Base-by-base conservation (phyloP, 2,113 vertebrate genomes). In the Apeltes quadracus region DNA sequence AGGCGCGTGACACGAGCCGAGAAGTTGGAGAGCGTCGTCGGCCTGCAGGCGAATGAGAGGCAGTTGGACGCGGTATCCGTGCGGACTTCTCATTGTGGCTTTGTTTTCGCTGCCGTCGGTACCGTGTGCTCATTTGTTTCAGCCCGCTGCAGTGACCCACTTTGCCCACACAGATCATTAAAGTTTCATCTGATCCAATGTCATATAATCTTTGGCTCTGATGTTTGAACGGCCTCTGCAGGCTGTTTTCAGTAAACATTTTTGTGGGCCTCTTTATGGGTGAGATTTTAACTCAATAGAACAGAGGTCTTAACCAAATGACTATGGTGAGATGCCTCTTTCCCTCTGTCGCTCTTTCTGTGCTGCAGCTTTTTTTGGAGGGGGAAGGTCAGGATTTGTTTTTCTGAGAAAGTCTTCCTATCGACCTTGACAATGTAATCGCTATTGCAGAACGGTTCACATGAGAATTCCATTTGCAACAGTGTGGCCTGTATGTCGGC, bases 181-280 rank as follows among this genome's bases (percentile, higher is more conserved):
- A 82, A 72, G 50, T 74, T 82, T 76, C 13, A 73, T 67, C 41
- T 65, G 29, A 79, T 56, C 36, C 46, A 63, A 8, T 23, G 50
- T 57, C 51, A 58, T 54, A 10, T 71, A 72, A 66, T 65, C 69
- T 62, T 61, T n/a, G 29, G 18, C 61, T 75, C 57, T 55, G 32
- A 71, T 75, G 51, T 69, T 36, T 66, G 27, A 61, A 25, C 38
- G 36, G 59, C 32, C 54, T 23, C 11, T 22, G 29, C 51, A 22
- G 2, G 27, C 23, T 62, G 41, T 20, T 65, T 65, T 51, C 12
- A 48, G 7, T 18, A 16, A 23, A 65, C 29, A 3, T 70, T 16
- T 23, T 46, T 51, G 61, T 46, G 32, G n/a, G 20, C 7, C 56
- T 38, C 0, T 34, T 34, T 34, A 34, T 7, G 1, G 15, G 13